Base-by-base conservation (phyloP, 2,888 invertebrate genomes). In the Mayetiola destructor region DNA sequence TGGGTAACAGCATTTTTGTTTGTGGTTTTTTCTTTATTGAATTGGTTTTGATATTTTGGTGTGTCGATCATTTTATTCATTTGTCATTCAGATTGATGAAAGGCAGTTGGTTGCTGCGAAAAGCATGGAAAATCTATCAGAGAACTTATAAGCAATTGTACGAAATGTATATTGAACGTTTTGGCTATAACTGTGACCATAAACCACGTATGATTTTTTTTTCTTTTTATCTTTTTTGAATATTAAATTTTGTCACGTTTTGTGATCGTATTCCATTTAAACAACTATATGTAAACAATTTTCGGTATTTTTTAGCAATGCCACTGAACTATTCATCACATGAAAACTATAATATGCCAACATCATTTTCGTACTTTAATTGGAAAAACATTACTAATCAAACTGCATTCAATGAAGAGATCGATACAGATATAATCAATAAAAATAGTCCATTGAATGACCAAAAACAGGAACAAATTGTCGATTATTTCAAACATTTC, bases 121-220 rank as follows among this genome's bases (percentile, higher is more conserved):
- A 80, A 66, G 81, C 83, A 0, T 84, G 82, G 81, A 80, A 81
- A 65, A 75, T 81, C 57, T 84, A 84, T 65, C 80, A 81, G 62
- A 77, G 76, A 62, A 74, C 79, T 1, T 80, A 82, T 65, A 73
- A 72, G 54, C 78, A 81, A 63, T 75, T 82, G 61, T 68, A 75
- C 20, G 68, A 72, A 18, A 64, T 82, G 10, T 77, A 81, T 62
- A 73, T 74, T 55, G 70, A 73, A 36, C 70, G 20, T 12, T 53
- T 55, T 35, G 18, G 14, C 2, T 36, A 36, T 36, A 36, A 55
- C 9, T 3, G 14, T 10, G 9, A 9, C 4, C 14, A 1, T 14
- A 55, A 5, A 32, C 54, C 54, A 54, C 32, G 54, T 54, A 54
- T 4, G n/a, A 12, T 12, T 12, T 12, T 37, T 14, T 14, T 37